Evolutionary conservation across 2,888 invertebrate species (phyloP), one percentile per base, ranked within the genome.

Genomic region (Pristionchus japonicus): DNA sequence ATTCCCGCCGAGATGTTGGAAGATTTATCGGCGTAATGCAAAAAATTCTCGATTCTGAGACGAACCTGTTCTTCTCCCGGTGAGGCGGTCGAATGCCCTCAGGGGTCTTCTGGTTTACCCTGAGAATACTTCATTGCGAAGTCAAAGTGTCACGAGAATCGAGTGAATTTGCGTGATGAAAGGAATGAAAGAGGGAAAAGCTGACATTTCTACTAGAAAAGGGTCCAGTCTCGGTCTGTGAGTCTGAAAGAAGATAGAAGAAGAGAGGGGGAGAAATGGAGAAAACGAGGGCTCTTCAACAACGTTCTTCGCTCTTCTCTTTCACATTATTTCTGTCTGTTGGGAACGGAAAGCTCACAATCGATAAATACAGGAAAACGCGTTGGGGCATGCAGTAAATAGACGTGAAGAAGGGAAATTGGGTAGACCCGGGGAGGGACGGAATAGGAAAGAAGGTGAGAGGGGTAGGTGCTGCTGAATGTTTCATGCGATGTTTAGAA

Each of bases 251-350:
- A 23, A 23, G 31, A 74, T 40, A 67, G 47, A n/a, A 74, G 77
- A 57, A 43, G 77, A 77, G 37, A 70, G 15, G 7, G 70, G 20
- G 70, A 77, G 77, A 77, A 70, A 70, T 34, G 7, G 70, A 37
- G 70, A 77, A 77, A 40, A 77, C 47, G 13, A 43, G 17, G 40
- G n/a, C 77, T 77, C 31, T 74, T 74, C 70, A 74, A n/a, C n/a
- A n/a, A 37, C n/a, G 83, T n/a, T 37, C 74, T 67, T 17, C 86
- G 23, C 64, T 37, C 37, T 64, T 31, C 37, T 88, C 34, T 31
- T 67, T 49, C 80, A 67, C 49, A 88, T 89, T 23, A 88, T 89
- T 87, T 70, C n/a, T n/a, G n/a, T n/a, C n/a, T 83, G 15, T 88
- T 88, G 64, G 89, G 17, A 37, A 9, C 2, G 70, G 77, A 40